Base-by-base conservation (phyloP, 1,140 invertebrate species). In the Aradophagus sp. region DNA sequence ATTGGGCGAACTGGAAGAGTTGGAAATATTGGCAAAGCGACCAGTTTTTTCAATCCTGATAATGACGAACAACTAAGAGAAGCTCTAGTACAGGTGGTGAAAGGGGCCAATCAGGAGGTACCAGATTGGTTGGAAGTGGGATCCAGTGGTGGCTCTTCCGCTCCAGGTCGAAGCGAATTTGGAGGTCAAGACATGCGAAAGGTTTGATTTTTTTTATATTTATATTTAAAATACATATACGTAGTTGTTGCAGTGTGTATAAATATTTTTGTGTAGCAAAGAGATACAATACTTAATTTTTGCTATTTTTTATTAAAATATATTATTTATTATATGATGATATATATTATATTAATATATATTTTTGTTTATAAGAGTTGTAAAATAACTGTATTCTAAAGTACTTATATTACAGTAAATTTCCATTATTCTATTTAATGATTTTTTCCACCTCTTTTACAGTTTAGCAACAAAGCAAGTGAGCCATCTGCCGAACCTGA, bases 1-100 rank as follows among this genome's bases (percentile, higher is more conserved):
- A 98, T 98, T 77, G 97, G 97, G 1, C 87, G 97, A 74, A 99
- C 97, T 11, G 97, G 97, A 1, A 89, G 97, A 29, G 93, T 98
- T 13, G 97, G 97, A 0, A 97, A 98, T 82, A 82, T 91, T 29
- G 97, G 97, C 3, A 91, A 89, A 75, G 95, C 97, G 0, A 94
- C 93, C 0, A 95, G 93, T 5, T 98, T 98, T 83, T 98, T 88
- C 79, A 91, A 95, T 80, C 74, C 88, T 0, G 86, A 89, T 0
- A 32, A 81, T 11, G 93, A 98, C 80, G 36, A 31, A 0, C 65
- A 70, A 0, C 32, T 97, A 0, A 89, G 89, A 0, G 80, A 80
- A 0, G 88, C 90, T 59, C 81, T 98, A 5, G 87, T 93, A 0
- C 90, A 89, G 69, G 92, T 96, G 47, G 84, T 97, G 2, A 86